phyloP scores from a whole-genome alignment of 2,888 invertebrate species.

The Tenthredo mesomela region DNA sequence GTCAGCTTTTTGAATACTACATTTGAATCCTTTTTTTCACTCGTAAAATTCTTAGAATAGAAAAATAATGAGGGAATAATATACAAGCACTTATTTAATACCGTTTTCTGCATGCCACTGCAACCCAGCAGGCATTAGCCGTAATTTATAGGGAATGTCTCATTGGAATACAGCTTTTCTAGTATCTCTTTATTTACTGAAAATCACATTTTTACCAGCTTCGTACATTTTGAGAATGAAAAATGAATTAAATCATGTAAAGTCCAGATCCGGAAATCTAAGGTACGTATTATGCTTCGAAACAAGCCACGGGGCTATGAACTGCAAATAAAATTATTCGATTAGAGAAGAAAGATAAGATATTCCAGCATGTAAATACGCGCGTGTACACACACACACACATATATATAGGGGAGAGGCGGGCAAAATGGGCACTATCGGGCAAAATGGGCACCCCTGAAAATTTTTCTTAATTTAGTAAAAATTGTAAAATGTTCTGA shows the following conservation, averaged over 20 bases:
- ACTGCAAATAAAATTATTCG: background rate
- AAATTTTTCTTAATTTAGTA: no score
- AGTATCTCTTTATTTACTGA: slow-evolving; percentile 2
- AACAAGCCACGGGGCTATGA: background rate
- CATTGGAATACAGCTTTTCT: slow-evolving; percentile 7
- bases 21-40: background rate
- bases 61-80: background rate
- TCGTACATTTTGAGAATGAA: background rate
- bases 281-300: background rate
- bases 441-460: no score
- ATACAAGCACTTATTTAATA: slow-evolving; percentile 23
- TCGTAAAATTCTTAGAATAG: background rate
- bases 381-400: no score
- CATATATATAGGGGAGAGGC: no score
- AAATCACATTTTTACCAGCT: background rate
- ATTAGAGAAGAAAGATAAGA: background rate
- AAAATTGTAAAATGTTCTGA: no score
- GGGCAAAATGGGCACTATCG: no score
- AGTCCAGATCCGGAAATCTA: background rate
- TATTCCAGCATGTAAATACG: background rate
- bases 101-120: slow-evolving; percentile 11
- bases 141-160: slow-evolving; percentile 26
- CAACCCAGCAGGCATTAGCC: slow-evolving; percentile 1
- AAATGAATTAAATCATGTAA: background rate
- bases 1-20: background rate